phyloP scores from a whole-genome alignment of 2,797 vertebrate species.

The Poeciliopsis infans region DNA sequence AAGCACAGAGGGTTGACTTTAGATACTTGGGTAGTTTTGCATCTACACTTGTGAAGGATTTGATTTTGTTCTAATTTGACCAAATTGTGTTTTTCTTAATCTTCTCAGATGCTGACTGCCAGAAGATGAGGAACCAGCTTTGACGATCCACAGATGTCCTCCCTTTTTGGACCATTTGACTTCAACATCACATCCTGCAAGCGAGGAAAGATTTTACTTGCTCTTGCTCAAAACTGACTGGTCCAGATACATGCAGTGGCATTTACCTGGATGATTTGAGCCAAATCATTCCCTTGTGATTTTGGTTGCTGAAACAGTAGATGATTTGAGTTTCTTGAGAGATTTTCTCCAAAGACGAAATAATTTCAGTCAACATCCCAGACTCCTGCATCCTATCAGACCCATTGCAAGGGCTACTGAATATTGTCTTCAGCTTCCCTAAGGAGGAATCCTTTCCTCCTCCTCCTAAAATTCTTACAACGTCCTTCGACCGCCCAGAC shows the following conservation, averaged over 20 bases:
- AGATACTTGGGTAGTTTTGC: not conserved
- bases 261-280: constrained; percentile 46
- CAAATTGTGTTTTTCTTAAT: constrained; percentile 43
- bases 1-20: constrained; percentile 7
- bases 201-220: constrained; percentile 28
- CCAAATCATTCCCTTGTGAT: constrained; percentile 35
- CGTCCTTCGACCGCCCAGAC: constrained; percentile 70
- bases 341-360: constrained; percentile 37
- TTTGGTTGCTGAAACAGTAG: constrained; percentile 27
- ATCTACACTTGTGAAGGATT: not conserved
- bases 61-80: not conserved
- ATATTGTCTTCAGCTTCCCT: constrained; percentile 39
- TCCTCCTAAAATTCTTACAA: constrained; percentile 64
- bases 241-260: constrained; percentile 23
- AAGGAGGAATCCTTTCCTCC: constrained; percentile 67
- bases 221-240: constrained; percentile 13
- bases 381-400: constrained; percentile 37
- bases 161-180: constrained; percentile 23
- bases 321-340: constrained; percentile 39
- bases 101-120: constrained; percentile 51
- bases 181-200: constrained; percentile 22
- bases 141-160: constrained; percentile 54
- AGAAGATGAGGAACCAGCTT: constrained; percentile 59
- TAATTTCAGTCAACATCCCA: constrained; percentile 17
- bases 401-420: constrained; percentile 60